These are phyloP conservation scores for Carduelis carduelis DNA, from an alignment of 2,797 vertebrate species.

Conservation along the genomic window DNA sequence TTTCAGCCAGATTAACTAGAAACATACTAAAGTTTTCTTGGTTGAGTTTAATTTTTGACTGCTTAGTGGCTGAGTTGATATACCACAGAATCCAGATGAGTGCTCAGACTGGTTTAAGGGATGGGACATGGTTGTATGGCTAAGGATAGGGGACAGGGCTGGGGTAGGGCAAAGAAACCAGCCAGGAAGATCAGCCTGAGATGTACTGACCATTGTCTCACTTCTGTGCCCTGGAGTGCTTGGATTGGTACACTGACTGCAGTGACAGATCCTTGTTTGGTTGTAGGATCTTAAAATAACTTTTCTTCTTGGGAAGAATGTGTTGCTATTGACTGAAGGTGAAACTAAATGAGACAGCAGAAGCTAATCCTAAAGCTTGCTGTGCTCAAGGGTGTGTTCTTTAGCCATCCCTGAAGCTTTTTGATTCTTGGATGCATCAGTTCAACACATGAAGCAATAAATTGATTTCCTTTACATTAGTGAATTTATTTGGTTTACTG, in stretches of 20 bases:
- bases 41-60: background rate
- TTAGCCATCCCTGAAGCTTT: background rate
- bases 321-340: background rate
- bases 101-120: background rate
- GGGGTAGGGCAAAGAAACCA: background rate
- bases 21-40: background rate
- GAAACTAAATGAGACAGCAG: background rate
- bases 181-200: background rate
- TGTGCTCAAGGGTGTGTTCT: background rate
- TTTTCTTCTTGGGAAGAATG: background rate
- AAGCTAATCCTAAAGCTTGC: background rate
- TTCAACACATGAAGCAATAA: fast-evolving
- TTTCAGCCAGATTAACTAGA: background rate
- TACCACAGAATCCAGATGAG: background rate
- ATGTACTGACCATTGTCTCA: background rate
- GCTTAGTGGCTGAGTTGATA: background rate
- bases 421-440: background rate
- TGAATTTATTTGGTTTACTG: background rate
- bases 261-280: background rate
- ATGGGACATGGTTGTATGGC: background rate
- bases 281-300: background rate
- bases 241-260: background rate
- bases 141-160: background rate
- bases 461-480: background rate
- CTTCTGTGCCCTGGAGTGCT: background rate